Evolutionary conservation across 1,140 invertebrate genomes (phyloP).

Genomic region (Drosophila sturtevanti): DNA sequence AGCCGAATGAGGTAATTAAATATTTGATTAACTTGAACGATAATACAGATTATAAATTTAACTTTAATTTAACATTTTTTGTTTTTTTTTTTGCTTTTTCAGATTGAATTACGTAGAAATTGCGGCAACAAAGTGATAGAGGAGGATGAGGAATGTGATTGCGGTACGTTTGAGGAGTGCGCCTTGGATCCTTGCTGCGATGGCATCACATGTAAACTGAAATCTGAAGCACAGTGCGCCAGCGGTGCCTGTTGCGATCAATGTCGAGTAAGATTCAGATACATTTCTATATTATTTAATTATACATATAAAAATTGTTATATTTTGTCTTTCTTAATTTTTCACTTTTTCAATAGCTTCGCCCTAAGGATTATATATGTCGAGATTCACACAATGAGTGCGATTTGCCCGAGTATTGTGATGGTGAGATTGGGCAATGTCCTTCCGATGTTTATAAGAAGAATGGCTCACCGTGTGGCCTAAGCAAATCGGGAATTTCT

Average conservation of each 20-base stretch:
- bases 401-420: constrained; percentile 96
- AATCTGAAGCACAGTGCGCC: constrained; percentile 95
- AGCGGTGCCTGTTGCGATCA: constrained; percentile 95
- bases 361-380: constrained; percentile 90
- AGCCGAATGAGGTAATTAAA: constrained; percentile 92
- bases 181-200: constrained; percentile 96
- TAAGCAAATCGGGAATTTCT: constrained; percentile 81
- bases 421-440: constrained; percentile 93
- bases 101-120: constrained; percentile 88
- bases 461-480: constrained; percentile 92
- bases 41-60: neutral
- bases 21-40: too few relatives aligned
- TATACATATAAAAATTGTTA: too few relatives aligned
- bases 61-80: constrained; percentile 6
- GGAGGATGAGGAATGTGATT: constrained; percentile 97
- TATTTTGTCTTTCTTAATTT: too few relatives aligned
- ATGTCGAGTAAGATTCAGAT: constrained; percentile 94
- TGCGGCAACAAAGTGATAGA: constrained; percentile 98
- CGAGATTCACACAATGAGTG: constrained; percentile 94
- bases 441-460: constrained; percentile 94
- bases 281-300: too few relatives aligned
- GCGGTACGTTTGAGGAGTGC: constrained; percentile 94
- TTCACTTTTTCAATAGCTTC: constrained; percentile 85
- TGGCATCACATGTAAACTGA: constrained; percentile 96
- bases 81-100: neutral